phyloP scores from a whole-genome alignment of 2,888 invertebrate genomes.

The Sclerodermus sp. region DNA sequence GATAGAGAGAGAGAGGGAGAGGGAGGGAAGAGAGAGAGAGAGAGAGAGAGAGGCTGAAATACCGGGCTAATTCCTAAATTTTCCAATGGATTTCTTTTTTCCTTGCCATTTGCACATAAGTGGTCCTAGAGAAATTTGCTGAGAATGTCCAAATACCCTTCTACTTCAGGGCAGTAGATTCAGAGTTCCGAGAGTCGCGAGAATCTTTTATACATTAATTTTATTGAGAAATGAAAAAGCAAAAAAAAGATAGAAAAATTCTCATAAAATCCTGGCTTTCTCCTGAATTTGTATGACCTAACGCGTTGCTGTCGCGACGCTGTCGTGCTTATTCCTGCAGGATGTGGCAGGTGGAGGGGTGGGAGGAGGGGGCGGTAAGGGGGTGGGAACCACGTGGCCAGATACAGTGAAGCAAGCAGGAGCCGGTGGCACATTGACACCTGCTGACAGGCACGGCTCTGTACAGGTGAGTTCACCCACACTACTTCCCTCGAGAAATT shows the following conservation, averaged over 20 bases:
- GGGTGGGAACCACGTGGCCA: conserved; percentile 79
- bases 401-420: conserved; percentile 82
- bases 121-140: too few relatives aligned
- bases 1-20: too few relatives aligned
- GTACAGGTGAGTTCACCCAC: conserved; percentile 75
- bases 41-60: too few relatives aligned
- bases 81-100: too few relatives aligned
- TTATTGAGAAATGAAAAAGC: neutral
- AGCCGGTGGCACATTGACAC: conserved; percentile 82
- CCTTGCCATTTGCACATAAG: too few relatives aligned
- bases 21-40: too few relatives aligned
- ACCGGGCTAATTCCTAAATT: too few relatives aligned
- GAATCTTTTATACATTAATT: too few relatives aligned
- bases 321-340: conserved; percentile 55
- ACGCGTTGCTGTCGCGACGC: conserved; percentile 49
- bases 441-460: conserved; percentile 95
- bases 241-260: neutral
- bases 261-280: neutral
- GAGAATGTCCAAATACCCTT: too few relatives aligned
- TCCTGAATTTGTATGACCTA: conserved; percentile 29
- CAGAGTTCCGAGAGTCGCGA: too few relatives aligned
- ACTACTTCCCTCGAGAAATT: neutral
- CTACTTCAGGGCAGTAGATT: too few relatives aligned
- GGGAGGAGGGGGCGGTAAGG: conserved; percentile 65
- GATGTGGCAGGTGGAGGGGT: conserved; percentile 54